A percentile compares a stretch with the other conserved stretches of the same genome.
Conservation (phyloP, 2,113 vertebrate genomes). For the Columbina picui region DNA sequence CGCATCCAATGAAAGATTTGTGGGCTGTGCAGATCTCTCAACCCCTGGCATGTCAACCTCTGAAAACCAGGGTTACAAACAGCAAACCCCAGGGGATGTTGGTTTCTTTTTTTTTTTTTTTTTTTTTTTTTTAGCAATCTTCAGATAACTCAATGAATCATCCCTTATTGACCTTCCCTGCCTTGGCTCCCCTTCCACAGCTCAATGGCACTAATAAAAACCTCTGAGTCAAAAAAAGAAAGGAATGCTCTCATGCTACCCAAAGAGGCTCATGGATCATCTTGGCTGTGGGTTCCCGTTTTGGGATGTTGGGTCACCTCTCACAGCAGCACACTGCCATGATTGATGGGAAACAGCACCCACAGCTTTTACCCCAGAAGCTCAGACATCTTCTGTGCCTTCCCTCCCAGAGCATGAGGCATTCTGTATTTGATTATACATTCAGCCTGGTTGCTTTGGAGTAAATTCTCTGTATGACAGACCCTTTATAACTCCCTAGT, state of each 20-base stretch:
- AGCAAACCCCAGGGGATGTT: background rate
- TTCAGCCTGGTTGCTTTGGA: no score
- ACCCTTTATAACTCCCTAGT: no score
- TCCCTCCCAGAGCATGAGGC: no score
- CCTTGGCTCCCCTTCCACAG: background rate
- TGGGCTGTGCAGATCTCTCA: background rate
- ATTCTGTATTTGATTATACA: no score
- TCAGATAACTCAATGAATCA: background rate
- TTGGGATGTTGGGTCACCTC: background rate
- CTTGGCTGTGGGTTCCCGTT: background rate
- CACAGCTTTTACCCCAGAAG: background rate
- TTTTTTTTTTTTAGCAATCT: background rate
- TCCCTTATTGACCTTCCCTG: background rate
- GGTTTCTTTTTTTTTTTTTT: background rate
- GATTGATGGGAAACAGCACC: background rate
- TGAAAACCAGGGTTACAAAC: background rate
- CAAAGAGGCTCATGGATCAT: background rate
- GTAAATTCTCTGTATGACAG: no score
- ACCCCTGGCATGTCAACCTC: background rate
- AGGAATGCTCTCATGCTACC: background rate
- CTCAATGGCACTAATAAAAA: background rate
- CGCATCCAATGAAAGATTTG: background rate
- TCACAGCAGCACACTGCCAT: fast-evolving
- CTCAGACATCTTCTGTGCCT: background rate
- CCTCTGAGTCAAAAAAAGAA: background rate